phyloP scores from a whole-genome alignment of 2,113 vertebrate genomes.

The Chionomys nivalis region DNA sequence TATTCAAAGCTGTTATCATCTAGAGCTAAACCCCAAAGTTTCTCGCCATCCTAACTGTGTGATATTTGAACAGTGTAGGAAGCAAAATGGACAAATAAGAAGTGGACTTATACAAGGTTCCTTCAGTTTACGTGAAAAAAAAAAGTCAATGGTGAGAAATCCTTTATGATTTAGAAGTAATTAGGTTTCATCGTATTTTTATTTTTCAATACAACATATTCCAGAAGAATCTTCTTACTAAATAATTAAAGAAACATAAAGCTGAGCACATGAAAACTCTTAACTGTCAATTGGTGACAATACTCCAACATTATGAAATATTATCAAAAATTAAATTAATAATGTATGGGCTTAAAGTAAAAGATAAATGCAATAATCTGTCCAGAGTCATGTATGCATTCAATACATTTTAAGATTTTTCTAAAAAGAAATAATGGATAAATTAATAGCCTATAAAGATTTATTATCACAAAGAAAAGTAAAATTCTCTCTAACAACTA shows the following conservation, averaged over 20 bases:
- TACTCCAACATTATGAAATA: background rate
- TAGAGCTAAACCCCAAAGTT: background rate
- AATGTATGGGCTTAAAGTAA: background rate
- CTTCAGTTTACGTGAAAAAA: background rate
- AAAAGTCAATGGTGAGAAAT: background rate
- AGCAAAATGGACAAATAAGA: background rate
- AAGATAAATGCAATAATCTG: background rate
- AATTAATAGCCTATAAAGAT: background rate
- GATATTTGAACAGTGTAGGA: background rate
- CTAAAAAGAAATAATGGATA: background rate
- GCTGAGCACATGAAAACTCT: background rate
- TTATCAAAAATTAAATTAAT: background rate
- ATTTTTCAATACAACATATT: background rate
- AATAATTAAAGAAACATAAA: background rate
- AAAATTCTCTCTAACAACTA: background rate
- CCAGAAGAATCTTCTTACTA: background rate
- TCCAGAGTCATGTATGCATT: background rate
- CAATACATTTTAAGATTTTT: background rate
- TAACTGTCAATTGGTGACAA: background rate
- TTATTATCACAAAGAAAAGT: background rate
- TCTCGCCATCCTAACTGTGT: background rate
- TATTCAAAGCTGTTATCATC: background rate
- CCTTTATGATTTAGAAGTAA: slow-evolving; percentile 14
- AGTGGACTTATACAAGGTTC: background rate
- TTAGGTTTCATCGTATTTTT: background rate